Evolutionary conservation across 2,888 invertebrate species (phyloP).

Genomic region (Allygus modestus): DNA sequence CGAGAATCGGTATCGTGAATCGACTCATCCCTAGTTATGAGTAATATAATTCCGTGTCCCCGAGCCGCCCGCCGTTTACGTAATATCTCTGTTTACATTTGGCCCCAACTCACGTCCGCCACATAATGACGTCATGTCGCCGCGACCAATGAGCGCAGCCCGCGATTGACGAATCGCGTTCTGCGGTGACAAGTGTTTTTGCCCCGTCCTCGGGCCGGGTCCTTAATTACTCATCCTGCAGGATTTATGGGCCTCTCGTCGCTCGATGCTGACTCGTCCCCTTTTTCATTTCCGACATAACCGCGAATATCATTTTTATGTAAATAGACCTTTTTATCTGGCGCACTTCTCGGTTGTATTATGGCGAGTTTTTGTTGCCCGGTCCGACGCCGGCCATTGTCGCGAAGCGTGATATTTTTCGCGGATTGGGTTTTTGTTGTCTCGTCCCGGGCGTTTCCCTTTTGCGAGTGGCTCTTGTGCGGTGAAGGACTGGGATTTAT

Average conservation of each 20-base stretch:
- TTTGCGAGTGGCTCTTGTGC: background rate
- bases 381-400: constrained; percentile 46
- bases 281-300: constrained; percentile 29
- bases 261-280: constrained; percentile 20
- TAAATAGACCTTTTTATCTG: constrained; percentile 26
- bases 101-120: constrained; percentile 57
- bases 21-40: too few relatives aligned
- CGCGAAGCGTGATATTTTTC: constrained; percentile 42
- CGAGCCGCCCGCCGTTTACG: constrained; percentile 38
- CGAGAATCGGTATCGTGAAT: too few relatives aligned
- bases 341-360: constrained; percentile 6
- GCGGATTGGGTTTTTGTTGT: constrained; percentile 17
- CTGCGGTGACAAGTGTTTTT: constrained; percentile 55
- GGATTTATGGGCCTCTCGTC: constrained; percentile 26
- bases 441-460: background rate
- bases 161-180: constrained; percentile 46
- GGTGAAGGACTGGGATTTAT: background rate
- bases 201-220: background rate
- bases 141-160: constrained; percentile 42
- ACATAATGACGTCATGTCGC: constrained; percentile 6
- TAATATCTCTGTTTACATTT: constrained; percentile 61
- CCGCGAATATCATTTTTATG: constrained; percentile 42
- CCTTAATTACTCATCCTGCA: constrained; percentile 51
- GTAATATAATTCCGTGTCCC: too few relatives aligned
- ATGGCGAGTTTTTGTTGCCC: constrained; percentile 32